Conservation (phyloP, 2,113 vertebrate species). For the Lophius piscatorius region DNA sequence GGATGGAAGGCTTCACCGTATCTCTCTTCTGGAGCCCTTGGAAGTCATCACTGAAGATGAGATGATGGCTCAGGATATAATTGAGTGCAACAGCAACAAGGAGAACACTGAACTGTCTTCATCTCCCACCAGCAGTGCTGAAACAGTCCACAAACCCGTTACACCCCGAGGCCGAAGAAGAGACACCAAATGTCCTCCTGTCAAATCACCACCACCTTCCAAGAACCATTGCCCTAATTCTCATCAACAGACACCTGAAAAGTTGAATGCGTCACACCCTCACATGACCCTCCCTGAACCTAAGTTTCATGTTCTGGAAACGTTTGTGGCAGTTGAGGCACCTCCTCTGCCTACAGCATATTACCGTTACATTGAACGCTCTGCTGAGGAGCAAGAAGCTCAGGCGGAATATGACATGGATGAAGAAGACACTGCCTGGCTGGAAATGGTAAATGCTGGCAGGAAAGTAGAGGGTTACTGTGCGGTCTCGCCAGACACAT, state of each 20-base stretch:
- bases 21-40: conserved; percentile 94
- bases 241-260: conserved; percentile 64
- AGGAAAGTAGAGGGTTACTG: conserved; percentile 86
- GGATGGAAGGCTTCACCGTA: conserved; percentile 94
- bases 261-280: conserved; percentile 68
- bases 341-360: conserved; percentile 86
- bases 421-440: conserved; percentile 93
- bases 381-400: conserved; percentile 86
- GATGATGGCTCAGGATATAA: conserved; percentile 95
- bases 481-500: conserved; percentile 85
- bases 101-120: conserved; percentile 94
- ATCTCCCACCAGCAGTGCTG: conserved; percentile 80
- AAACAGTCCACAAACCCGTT: conserved; percentile 81
- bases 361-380: conserved; percentile 92
- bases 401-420: conserved; percentile 98
- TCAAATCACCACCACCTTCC: conserved; percentile 59
- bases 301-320: conserved; percentile 88
- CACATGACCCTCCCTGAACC: conserved; percentile 87
- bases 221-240: conserved; percentile 65
- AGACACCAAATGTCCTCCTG: conserved; percentile 77
- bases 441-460: conserved; percentile 93
- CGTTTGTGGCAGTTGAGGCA: conserved; percentile 80
- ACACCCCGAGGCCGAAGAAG: conserved; percentile 87
- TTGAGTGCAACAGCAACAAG: conserved; percentile 97
- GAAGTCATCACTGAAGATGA: conserved; percentile 96